Base-by-base conservation (phyloP, 2,797 vertebrate species). In the Triplophysa bombifrons region DNA sequence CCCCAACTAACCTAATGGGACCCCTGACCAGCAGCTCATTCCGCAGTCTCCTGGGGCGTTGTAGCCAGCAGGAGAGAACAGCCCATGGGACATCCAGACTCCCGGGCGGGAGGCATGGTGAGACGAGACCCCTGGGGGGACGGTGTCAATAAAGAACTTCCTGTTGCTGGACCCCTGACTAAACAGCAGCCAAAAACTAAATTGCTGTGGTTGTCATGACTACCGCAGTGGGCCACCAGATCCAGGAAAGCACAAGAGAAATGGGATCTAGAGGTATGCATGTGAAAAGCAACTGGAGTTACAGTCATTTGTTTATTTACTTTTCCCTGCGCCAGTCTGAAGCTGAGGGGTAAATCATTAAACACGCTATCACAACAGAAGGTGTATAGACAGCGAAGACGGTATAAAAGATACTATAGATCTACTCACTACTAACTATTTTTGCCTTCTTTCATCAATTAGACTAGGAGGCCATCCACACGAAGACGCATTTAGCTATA, bases 71-170 rank as follows among this genome's bases (percentile, higher is more conserved):
- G 67, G 80, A 70, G 55, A 63, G 61, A 20, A 69, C 69, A 53
- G 50, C 69, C 61, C 71, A 60, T 55, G 30, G 77, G 80, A 34
- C 65, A 73, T 75, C 60, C 80, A 72, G 38, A 60, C 48, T 69
- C 63, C 38, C 27, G 74, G 48, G 84, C 73, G 41, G 63, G 20
- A 71, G 80, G 53, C n/a, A 79, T 80, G 41, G 80, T 79, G 80
- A 83, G 56, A 72, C 34, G 50, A 66, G 75, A 74, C 71, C 86
- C 84, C 72, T 66, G 48, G 85, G 85, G 78, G 75, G 74, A 65
- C n/a, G 80, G 80, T 78, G 72, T 86, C 86, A 87, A 88, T 89
- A 88, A 88, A 91, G 78, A 80, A 72, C 86, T 90, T 92, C 87
- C 88, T 91, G 88, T 72, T 86, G 46, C 72, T 48, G 74, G 85